Percentiles rank a stretch among this genome's conserved stretches.
These are phyloP conservation scores for Notocelia uddmanniana DNA, from an alignment of 2,888 invertebrate species.

Conservation along the genomic window DNA sequence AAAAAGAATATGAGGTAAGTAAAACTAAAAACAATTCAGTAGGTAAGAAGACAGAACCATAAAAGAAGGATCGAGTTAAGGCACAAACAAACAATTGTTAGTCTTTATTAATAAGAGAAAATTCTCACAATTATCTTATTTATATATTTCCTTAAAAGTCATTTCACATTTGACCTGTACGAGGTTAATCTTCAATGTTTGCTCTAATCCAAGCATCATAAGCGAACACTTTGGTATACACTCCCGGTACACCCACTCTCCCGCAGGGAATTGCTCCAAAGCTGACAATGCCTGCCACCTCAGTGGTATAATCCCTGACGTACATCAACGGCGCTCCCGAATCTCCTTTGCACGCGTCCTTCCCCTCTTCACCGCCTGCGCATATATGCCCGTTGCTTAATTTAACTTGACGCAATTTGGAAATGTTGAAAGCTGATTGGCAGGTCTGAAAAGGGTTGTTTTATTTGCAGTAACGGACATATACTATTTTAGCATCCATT, in stretches of 20 bases:
- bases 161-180: no score
- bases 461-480: not conserved
- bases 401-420: not conserved
- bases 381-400: conserved; percentile 14
- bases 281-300: conserved; percentile 26
- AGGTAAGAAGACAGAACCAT: no score
- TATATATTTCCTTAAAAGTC: no score
- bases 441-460: conserved; percentile 10
- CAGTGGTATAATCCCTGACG: not conserved
- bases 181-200: conserved; percentile 16
- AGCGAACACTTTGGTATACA: conserved; percentile 30
- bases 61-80: no score
- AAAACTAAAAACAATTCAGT: no score
- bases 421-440: conserved; percentile 6
- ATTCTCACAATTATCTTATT: no score
- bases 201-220: conserved; percentile 27
- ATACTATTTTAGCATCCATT: no score
- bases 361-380: conserved; percentile 28
- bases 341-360: conserved; percentile 21
- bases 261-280: conserved; percentile 17
- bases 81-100: no score
- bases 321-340: conserved; percentile 31
- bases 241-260: not conserved
- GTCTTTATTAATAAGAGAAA: no score
- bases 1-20: no score